Evolutionary conservation across 2,113 vertebrate genomes (phyloP), one percentile per base, ranked within the genome.

Genomic region (Raja brachyura): DNA sequence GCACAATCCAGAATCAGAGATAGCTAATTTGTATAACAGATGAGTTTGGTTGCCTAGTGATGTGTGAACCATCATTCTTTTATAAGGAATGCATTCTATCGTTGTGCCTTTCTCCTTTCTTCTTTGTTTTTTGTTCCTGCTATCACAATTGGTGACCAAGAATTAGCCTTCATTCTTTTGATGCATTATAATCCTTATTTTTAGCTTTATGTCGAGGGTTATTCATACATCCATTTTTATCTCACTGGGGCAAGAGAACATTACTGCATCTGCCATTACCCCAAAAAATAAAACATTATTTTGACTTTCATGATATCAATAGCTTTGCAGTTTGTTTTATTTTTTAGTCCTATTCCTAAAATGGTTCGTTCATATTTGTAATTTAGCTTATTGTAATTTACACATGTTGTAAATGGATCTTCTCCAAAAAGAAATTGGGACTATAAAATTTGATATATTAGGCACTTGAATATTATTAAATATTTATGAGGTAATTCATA

Each of bases 31-130:
- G 77, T 93, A 86, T 81, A 68, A 85, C 79, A 93, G 66, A 79
- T 93, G 93, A 93, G 93, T 79, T 77, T 90, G 75, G 78, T 90
- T 93, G 93, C 88, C 75, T 56, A 39, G 79, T 61, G 76, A n/a
- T 14, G 68, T 48, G 73, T 92, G 1, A 25, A 93, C 90, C 33
- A 54, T 92, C 68, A 9, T 74, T 28, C 68, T 73, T 31, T 73
- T 68, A 92, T 13, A 92, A 68, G 90, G 73, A 48, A 33, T 92
- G 90, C 88, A 73, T 92, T 90, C 66, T 70, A 70, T 90, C 31
- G 33, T 63, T 39, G 90, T 56, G 81, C 39, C 39, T 48, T 70
- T 68, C 10, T 39, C 39, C 68, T 39, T 54, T 92, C 33, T 31
- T 70, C 39, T 92, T 73, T 92, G 66, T 48, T 90, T 16, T 92